Conservation (phyloP, 2,797 vertebrate species). For the Lagocephalus sceleratus region DNA sequence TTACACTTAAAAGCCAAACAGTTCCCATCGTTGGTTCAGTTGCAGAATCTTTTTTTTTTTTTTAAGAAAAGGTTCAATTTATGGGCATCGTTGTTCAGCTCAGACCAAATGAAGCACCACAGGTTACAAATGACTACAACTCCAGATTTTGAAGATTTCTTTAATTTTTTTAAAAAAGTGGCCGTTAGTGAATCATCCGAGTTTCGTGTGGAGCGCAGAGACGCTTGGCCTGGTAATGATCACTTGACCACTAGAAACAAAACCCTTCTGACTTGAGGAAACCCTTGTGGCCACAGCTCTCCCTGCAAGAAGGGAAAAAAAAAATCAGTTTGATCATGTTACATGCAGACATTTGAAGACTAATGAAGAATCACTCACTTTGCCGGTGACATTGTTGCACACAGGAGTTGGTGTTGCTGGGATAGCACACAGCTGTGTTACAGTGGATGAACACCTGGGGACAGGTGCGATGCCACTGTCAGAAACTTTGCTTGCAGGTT, state of each 20-base stretch:
- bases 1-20: no score
- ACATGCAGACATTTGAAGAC: not conserved
- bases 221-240: conserved; percentile 31
- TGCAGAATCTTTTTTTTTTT: no score
- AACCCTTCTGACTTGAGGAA: conserved; percentile 11
- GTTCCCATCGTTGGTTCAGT: no score
- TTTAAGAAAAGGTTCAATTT: no score
- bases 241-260: conserved; percentile 69
- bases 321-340: not conserved
- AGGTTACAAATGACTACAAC: not conserved
- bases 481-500: no score
- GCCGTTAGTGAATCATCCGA: conserved; percentile 14
- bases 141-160: conserved; percentile 2
- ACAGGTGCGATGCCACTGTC: fast-evolving
- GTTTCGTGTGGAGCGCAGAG: fast-evolving
- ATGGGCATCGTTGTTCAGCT: no score
- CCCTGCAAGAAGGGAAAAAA: conserved; percentile 39
- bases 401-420: conserved; percentile 56
- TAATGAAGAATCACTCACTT: conserved; percentile 62
- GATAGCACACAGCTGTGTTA: conserved; percentile 58
- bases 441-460: conserved; percentile 75
- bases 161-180: conserved; percentile 54
- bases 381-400: conserved; percentile 58
- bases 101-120: no score
- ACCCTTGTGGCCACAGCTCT: conserved; percentile 25